Conservation (phyloP, 1,140 invertebrate genomes). For the Pseudomyrmex flavicornis region DNA sequence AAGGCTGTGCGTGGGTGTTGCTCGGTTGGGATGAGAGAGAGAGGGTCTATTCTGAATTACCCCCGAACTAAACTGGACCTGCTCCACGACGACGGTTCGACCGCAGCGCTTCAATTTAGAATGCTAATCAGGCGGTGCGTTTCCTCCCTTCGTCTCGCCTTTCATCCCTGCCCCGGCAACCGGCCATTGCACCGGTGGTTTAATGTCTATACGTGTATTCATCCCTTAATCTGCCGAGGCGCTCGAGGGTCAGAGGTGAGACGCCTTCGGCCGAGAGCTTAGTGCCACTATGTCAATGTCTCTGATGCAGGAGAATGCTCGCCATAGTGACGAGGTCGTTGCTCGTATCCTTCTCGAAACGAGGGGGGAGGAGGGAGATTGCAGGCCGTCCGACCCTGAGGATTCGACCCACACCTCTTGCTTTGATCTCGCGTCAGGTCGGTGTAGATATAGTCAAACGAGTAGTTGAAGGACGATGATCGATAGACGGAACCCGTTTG, state of each 20-base stretch:
- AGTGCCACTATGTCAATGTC: conserved; percentile 74
- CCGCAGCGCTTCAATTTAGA: conserved; percentile 84
- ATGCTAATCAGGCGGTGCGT: conserved; percentile 81
- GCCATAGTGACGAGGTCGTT: conserved; percentile 47
- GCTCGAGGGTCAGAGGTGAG: conserved; percentile 61
- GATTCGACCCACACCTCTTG: conserved; percentile 49
- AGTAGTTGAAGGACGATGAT: conserved; percentile 53
- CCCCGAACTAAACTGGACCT: conserved; percentile 74
- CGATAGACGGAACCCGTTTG: conserved; percentile 20
- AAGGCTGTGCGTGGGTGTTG: not conserved
- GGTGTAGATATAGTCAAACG: conserved; percentile 52
- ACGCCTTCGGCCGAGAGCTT: conserved; percentile 74
- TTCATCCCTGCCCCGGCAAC: not conserved
- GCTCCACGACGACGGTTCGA: conserved; percentile 76
- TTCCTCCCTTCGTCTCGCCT: conserved; percentile 10
- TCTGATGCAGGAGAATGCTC: conserved; percentile 59
- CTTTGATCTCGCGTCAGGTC: conserved; percentile 69
- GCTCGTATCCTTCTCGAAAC: conserved; percentile 38
- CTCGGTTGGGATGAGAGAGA: conserved; percentile 51
- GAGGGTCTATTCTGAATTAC: conserved; percentile 80
- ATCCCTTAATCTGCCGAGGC: conserved; percentile 72
- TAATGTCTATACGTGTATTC: conserved; percentile 81
- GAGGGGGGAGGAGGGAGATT: not conserved
- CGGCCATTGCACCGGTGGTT: conserved; percentile 74
- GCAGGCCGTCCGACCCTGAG: conserved; percentile 48